These are phyloP conservation scores for Elachura formosa DNA, from an alignment of 2,113 vertebrate genomes.

Conservation along the genomic window DNA sequence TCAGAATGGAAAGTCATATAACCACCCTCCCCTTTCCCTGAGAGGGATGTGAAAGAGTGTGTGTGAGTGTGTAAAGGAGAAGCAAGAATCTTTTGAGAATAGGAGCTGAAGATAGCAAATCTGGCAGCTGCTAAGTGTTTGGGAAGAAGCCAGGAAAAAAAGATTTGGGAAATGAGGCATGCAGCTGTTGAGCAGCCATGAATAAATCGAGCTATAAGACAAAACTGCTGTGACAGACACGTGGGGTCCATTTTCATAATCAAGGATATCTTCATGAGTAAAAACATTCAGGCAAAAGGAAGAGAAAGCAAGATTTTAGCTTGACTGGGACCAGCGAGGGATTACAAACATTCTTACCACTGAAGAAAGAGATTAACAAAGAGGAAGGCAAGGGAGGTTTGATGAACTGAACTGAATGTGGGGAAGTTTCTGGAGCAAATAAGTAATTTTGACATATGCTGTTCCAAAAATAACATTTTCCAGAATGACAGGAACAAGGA, in stretches of 20 bases:
- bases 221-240: conserved; percentile 12
- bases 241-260: conserved; percentile 8
- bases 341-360: neutral
- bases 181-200: conserved; percentile 31
- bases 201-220: neutral
- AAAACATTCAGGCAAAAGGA: neutral
- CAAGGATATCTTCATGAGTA: neutral
- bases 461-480: conserved; percentile 20
- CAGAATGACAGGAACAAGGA: neutral
- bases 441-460: neutral
- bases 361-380: neutral
- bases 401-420: neutral
- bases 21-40: neutral
- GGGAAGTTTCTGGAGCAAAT: neutral
- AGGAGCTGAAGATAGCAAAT: conserved; percentile 19
- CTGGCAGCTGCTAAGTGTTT: conserved; percentile 23
- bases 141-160: conserved; percentile 27
- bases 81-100: neutral
- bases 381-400: neutral
- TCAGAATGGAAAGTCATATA: neutral
- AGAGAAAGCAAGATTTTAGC: neutral
- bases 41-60: neutral
- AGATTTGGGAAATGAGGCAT: conserved; percentile 12
- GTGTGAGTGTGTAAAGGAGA: neutral
- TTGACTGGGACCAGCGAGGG: neutral